These are phyloP conservation scores for Chloroceryle inda DNA, from an alignment of 2,797 vertebrate species.

Conservation along the genomic window DNA sequence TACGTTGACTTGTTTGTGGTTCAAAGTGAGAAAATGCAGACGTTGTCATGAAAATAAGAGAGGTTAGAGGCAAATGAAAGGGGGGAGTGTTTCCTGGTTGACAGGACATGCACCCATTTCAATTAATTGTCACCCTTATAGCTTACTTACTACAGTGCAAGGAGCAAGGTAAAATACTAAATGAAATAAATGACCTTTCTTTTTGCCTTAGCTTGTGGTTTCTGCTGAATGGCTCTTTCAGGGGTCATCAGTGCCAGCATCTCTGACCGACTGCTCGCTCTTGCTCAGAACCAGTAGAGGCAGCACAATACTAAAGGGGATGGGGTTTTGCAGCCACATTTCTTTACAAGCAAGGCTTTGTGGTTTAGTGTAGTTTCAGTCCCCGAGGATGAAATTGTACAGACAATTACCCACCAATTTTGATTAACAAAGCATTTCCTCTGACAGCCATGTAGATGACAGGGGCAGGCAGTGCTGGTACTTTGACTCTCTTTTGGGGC, in stretches of 20 bases:
- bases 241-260: not conserved
- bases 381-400: not conserved
- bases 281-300: not conserved
- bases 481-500: not conserved
- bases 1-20: conserved; percentile 50
- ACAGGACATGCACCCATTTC: not conserved
- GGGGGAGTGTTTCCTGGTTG: not conserved
- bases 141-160: not conserved
- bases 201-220: conserved; percentile 30
- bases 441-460: not conserved
- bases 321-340: not conserved
- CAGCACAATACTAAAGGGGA: conserved; percentile 11
- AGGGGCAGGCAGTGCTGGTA: not conserved
- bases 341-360: not conserved
- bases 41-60: conserved; percentile 35
- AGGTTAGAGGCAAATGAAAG: not conserved
- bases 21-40: conserved; percentile 45
- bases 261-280: not conserved
- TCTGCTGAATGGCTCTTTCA: not conserved
- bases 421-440: not conserved
- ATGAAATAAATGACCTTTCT: not conserved
- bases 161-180: not conserved
- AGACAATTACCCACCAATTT: not conserved
- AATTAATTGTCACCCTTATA: not conserved
- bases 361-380: not conserved